Evolutionary conservation across 2,888 invertebrate genomes (phyloP).

Genomic region (Desoria tigrina): DNA sequence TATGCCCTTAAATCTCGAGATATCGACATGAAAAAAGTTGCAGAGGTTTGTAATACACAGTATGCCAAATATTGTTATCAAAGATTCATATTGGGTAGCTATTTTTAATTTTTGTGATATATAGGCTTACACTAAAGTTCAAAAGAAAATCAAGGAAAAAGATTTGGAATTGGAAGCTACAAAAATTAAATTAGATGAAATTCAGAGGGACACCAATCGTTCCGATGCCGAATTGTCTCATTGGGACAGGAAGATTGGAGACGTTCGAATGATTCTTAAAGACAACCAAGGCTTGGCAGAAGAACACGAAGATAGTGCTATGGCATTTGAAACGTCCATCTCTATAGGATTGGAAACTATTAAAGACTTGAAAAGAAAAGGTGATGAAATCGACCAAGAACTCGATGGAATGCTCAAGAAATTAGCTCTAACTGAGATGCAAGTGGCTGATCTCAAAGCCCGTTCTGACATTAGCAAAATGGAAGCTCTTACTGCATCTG

Average conservation of each 20-base stretch:
- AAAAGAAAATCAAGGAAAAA: neutral
- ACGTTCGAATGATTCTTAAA: slow-evolving; percentile 4
- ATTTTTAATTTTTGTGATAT: neutral
- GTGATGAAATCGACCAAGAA: slow-evolving; percentile 55
- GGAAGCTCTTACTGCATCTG: slow-evolving; percentile 59
- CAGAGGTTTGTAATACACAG: slow-evolving; percentile 29
- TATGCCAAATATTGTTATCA: neutral
- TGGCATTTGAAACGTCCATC: slow-evolving; percentile 7
- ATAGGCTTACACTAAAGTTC: neutral
- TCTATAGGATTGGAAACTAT: neutral
- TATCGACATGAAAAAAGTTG: slow-evolving; percentile 40
- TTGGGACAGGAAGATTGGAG: slow-evolving; percentile 10
- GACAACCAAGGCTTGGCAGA: neutral
- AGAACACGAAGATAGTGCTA: neutral
- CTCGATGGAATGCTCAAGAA: slow-evolving; percentile 59
- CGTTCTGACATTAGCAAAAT: slow-evolving; percentile 15
- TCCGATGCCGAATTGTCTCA: slow-evolving; percentile 3
- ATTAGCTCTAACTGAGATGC: slow-evolving; percentile 60
- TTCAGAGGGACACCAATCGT: neutral
- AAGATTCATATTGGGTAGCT: no score
- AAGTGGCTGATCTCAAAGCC: slow-evolving; percentile 15
- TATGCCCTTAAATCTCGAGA: slow-evolving; percentile 43
- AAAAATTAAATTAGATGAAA: neutral
- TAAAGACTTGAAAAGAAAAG: neutral
- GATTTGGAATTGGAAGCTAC: neutral